Percentiles rank a stretch among this genome's conserved stretches.
Evolutionary conservation across 2,888 invertebrate genomes (phyloP).

Genomic region (Chaitophorus viminalis): DNA sequence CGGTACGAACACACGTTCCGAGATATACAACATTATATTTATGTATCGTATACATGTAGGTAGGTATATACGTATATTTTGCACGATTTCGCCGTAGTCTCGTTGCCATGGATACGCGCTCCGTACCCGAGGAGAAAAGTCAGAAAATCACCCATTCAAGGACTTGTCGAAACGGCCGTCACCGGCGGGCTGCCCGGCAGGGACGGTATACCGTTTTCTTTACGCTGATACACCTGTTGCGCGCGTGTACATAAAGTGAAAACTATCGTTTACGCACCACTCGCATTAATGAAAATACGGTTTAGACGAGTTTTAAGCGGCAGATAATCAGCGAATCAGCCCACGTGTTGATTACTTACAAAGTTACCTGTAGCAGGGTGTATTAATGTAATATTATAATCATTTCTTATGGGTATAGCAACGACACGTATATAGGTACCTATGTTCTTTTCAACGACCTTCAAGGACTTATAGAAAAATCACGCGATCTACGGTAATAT

Average conservation of each 20-base stretch:
- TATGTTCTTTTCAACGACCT: too few relatives aligned
- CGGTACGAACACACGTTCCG: background rate
- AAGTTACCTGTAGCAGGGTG: too few relatives aligned
- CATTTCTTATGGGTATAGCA: too few relatives aligned
- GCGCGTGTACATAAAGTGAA: background rate
- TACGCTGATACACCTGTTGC: background rate
- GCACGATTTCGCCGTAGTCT: conserved; percentile 23
- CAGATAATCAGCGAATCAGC: too few relatives aligned
- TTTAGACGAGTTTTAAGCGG: background rate
- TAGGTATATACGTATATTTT: background rate
- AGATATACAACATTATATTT: conserved; percentile 8
- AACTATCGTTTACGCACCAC: background rate
- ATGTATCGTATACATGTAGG: background rate
- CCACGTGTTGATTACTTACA: too few relatives aligned
- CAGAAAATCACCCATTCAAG: conserved; percentile 48
- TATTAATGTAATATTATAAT: too few relatives aligned
- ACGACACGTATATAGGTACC: too few relatives aligned
- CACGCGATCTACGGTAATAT: too few relatives aligned
- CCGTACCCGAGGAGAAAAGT: conserved; percentile 33
- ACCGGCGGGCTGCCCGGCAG: too few relatives aligned
- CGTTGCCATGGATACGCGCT: conserved; percentile 37
- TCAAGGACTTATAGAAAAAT: too few relatives aligned
- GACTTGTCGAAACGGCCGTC: conserved; percentile 3
- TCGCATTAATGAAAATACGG: background rate
- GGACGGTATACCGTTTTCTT: background rate